phyloP scores from a whole-genome alignment of 2,113 vertebrate species.

The Toxostoma redivivum region DNA sequence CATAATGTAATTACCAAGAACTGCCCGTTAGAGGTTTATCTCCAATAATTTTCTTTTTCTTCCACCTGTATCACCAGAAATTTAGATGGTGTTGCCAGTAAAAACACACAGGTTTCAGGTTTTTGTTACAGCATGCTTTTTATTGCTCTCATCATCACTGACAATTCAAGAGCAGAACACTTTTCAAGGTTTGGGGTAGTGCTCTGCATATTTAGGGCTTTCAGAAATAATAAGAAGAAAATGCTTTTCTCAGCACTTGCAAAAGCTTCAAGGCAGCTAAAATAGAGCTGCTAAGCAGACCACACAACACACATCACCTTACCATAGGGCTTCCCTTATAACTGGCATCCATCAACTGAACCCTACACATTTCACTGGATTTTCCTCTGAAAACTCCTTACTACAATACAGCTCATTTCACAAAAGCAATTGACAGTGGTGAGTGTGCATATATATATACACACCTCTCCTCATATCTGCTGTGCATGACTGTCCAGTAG shows the following conservation, averaged over 20 bases:
- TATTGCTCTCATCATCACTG: neutral
- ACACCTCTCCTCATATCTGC: neutral
- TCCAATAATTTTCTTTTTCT: neutral
- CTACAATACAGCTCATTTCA: neutral
- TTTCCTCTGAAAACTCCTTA: neutral
- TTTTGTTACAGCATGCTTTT: neutral
- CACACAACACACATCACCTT: neutral
- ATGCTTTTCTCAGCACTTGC: neutral
- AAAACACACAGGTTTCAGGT: neutral
- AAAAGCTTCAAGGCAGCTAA: neutral
- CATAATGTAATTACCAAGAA: neutral
- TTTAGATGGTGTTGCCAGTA: neutral
- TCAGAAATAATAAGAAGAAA: neutral
- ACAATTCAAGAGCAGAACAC: neutral
- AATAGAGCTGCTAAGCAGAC: neutral
- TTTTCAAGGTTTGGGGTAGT: neutral
- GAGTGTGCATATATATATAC: fast-evolving
- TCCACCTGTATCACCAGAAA: neutral
- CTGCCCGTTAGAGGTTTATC: neutral
- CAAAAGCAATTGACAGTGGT: neutral
- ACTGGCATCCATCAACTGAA: neutral
- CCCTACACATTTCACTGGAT: neutral
- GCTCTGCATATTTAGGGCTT: neutral
- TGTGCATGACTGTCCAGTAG: neutral
- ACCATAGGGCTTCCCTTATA: neutral